Conservation (phyloP, 2,113 vertebrate genomes). For the Pomatorhinus ruficollis region DNA sequence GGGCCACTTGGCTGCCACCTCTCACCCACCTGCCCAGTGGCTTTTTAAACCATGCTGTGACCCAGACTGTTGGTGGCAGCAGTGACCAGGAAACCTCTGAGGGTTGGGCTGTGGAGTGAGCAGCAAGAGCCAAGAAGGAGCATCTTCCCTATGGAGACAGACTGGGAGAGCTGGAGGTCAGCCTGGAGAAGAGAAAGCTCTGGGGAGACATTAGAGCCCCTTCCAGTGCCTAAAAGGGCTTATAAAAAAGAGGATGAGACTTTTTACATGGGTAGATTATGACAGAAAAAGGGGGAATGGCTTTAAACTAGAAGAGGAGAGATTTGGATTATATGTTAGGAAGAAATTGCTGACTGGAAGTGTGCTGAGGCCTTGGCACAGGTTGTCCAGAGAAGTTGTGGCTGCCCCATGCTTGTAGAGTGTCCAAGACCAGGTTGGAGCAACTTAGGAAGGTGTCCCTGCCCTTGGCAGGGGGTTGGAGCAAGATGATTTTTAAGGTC, state of each 20-base stretch:
- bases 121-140: background rate
- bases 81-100: background rate
- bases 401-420: background rate
- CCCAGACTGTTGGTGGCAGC: background rate
- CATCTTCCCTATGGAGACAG: background rate
- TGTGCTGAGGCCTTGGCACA: background rate
- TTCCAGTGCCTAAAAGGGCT: background rate
- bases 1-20: background rate
- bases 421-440: background rate
- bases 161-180: background rate
- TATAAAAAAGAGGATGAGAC: background rate
- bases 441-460: background rate
- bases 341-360: background rate
- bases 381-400: background rate
- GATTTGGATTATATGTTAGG: background rate
- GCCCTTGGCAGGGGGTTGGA: background rate
- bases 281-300: background rate
- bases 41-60: background rate
- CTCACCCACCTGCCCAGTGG: background rate
- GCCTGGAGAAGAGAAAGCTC: background rate
- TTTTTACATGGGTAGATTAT: background rate
- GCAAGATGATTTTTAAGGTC: background rate
- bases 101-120: fast-evolving
- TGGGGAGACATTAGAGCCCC: background rate
- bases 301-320: background rate